These are phyloP conservation scores for Aelia acuminata DNA, from an alignment of 2,888 invertebrate species.

Conservation along the genomic window DNA sequence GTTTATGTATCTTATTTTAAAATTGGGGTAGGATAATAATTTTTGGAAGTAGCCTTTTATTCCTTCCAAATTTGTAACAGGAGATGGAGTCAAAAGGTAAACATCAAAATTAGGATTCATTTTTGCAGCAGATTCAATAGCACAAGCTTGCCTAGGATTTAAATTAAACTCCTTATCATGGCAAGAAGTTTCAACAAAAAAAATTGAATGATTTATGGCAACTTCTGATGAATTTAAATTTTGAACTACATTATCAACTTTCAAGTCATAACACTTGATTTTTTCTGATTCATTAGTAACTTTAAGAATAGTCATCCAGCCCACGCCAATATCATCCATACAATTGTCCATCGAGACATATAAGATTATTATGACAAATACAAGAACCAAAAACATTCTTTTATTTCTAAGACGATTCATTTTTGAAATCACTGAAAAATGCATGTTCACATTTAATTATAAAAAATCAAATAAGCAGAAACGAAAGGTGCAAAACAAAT, in stretches of 20 bases:
- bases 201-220: constrained; percentile 72
- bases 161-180: constrained; percentile 70
- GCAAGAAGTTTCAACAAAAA: constrained; percentile 80
- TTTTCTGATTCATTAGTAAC: constrained; percentile 57
- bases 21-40: constrained; percentile 61
- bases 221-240: constrained; percentile 50
- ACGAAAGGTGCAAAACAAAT: not conserved
- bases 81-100: constrained; percentile 68
- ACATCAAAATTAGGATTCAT: constrained; percentile 75
- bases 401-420: constrained; percentile 24
- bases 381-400: not conserved
- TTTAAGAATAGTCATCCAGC: constrained; percentile 40
- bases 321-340: constrained; percentile 3
- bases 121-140: constrained; percentile 78
- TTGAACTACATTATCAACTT: not conserved
- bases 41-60: constrained; percentile 51
- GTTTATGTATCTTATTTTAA: constrained; percentile 64
- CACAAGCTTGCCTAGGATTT: constrained; percentile 76
- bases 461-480: not conserved
- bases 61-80: constrained; percentile 59
- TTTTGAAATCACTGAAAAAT: constrained; percentile 48
- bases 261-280: constrained; percentile 62
- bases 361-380: not conserved
- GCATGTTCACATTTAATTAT: not conserved
- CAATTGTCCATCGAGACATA: constrained; percentile 37